These are phyloP conservation scores for Drosophila yooni DNA, from an alignment of 2,888 invertebrate genomes.

Conservation along the genomic window DNA sequence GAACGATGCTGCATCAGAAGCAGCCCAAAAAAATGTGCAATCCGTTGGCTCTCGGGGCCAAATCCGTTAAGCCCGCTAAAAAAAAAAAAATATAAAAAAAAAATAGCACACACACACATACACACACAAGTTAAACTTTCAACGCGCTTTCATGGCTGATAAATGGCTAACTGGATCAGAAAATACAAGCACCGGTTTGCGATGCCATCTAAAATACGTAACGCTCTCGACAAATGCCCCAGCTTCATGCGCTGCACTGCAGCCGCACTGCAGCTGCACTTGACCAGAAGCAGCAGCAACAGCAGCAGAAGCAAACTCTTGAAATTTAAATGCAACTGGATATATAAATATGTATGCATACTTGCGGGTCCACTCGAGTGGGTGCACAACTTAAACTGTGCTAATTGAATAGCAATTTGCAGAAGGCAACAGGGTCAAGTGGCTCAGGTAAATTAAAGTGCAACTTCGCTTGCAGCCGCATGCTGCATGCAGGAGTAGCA, in stretches of 20 bases:
- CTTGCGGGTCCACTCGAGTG: slow-evolving; percentile 36
- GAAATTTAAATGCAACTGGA: slow-evolving; percentile 40
- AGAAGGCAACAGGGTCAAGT: slow-evolving; percentile 53
- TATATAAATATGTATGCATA: slow-evolving; percentile 14
- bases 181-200: slow-evolving; percentile 62
- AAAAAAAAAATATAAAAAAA: slow-evolving; percentile 25
- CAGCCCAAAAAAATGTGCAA: slow-evolving; percentile 63
- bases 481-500: neutral
- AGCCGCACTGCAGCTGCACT: slow-evolving; percentile 53
- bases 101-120: neutral
- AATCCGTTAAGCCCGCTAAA: slow-evolving; percentile 68
- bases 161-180: slow-evolving; percentile 68
- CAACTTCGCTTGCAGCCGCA: neutral
- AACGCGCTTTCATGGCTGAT: slow-evolving; percentile 72
- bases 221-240: slow-evolving; percentile 5
- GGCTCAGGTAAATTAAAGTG: slow-evolving; percentile 44
- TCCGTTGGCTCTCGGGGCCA: slow-evolving; percentile 61
- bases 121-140: slow-evolving; percentile 57
- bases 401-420: slow-evolving; percentile 51
- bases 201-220: slow-evolving; percentile 32
- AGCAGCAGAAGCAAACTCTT: slow-evolving; percentile 15
- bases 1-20: slow-evolving; percentile 45
- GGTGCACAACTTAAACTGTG: slow-evolving; percentile 40
- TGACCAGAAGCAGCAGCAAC: slow-evolving; percentile 21
- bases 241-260: slow-evolving; percentile 38